Evolutionary conservation across 2,113 vertebrate genomes (phyloP).

Genomic region (Brachypteracias leptosomus): DNA sequence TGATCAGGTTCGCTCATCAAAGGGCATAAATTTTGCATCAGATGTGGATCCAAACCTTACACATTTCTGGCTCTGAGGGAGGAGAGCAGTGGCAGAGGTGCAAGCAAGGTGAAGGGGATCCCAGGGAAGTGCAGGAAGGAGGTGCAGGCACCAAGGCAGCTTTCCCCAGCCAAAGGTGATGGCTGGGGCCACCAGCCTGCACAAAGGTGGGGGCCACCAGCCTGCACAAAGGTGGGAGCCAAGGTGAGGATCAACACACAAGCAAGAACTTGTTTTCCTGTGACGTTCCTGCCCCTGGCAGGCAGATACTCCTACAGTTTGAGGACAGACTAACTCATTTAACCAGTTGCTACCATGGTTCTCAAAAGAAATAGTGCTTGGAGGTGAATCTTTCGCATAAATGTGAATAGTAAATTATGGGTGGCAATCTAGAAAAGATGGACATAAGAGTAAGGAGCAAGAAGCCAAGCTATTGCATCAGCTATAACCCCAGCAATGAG

Average conservation of each 20-base stretch:
- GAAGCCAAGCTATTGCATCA: not conserved
- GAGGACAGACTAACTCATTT: not conserved
- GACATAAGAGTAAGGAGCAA: not conserved
- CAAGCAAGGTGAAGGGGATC: not conserved
- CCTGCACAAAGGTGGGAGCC: not conserved
- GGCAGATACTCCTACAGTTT: accelerated
- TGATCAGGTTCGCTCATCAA: not conserved
- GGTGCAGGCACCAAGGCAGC: not conserved
- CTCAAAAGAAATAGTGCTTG: not conserved
- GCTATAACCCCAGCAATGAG: not conserved
- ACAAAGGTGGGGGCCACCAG: not conserved
- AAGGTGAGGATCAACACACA: not conserved
- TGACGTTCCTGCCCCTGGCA: not conserved
- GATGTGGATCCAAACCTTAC: not conserved
- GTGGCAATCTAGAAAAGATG: not conserved
- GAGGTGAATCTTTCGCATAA: not conserved
- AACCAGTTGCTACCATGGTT: not conserved
- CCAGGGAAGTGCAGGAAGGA: not conserved
- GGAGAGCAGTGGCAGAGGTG: not conserved
- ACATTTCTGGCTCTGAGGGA: not conserved
- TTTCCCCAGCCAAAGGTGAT: not conserved
- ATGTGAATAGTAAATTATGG: not conserved
- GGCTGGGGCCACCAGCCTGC: not conserved
- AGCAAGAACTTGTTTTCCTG: not conserved
- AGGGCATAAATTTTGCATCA: not conserved